Percentiles rank a stretch among this genome's conserved stretches.
Conservation (phyloP, 2,888 invertebrate genomes). For the Nomada goodeniana region DNA sequence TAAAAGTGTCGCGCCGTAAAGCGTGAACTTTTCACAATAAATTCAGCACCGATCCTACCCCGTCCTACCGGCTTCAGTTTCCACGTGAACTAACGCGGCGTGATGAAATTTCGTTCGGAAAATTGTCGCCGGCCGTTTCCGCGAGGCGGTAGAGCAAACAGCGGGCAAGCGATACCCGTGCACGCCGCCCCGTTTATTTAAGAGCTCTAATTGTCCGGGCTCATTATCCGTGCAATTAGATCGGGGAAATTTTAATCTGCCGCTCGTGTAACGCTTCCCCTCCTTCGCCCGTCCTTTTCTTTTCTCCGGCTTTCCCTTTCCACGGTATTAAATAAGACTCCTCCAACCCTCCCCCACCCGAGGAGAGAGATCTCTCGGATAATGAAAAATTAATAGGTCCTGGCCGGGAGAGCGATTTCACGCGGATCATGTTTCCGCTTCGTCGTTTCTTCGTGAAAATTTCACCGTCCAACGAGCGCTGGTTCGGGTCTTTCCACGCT, state of each 20-base stretch:
- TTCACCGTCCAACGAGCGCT: not conserved
- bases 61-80: not conserved
- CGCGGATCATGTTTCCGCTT: not conserved
- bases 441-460: not conserved
- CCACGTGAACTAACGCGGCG: not conserved
- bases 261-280: not conserved
- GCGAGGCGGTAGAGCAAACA: conserved; percentile 3
- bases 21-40: conserved; percentile 25
- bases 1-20: not conserved
- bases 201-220: conserved; percentile 49
- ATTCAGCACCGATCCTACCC: not conserved
- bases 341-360: not conserved
- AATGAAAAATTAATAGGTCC: conserved; percentile 43
- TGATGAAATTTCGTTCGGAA: conserved; percentile 37
- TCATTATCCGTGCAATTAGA: conserved; percentile 51
- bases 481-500: no score
- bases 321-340: conserved; percentile 35
- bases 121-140: not conserved
- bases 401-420: conserved; percentile 6
- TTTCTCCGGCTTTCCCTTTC: not conserved
- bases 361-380: conserved; percentile 5
- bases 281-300: not conserved
- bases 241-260: conserved; percentile 41
- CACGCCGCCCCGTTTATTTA: conserved; percentile 28
- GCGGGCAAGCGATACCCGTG: not conserved